Base-by-base conservation (phyloP, 2,797 vertebrate genomes). In the Liparis tanakae region DNA sequence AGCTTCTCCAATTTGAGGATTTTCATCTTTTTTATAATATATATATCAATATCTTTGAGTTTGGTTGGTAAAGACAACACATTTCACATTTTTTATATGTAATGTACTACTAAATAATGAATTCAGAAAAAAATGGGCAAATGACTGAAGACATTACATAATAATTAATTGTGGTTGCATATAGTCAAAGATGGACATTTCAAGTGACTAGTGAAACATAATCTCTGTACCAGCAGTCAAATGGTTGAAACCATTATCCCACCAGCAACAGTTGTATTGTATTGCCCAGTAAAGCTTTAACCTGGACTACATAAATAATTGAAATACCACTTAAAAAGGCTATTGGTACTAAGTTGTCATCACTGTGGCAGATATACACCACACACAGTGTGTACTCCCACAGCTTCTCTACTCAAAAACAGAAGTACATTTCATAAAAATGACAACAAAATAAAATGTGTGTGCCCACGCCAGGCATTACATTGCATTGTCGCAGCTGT, bases 241-340 rank as follows among this genome's bases (percentile, higher is more conserved):
- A 14, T 7, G 46, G 3, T 22, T 34, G 20, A 20, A 64, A 64
- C 3, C n/a, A 48, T 73, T 18, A 25, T 36, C 2, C 39, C n/a
- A 58, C n/a, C 39, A 72, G 3, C 56, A 20, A 56, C 66, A 20
- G 20, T 34, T 70, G 46, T 46, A 66, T 69, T 2, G 43, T n/a
- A n/a, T 25, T 63, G 9, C 50, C 46, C 14, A 20, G 37, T 34
- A 20, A 43, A 67, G 63, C 46, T 60, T 70, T 30, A 13, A 56
- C 5, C 7, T 14, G 14, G 25, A 30, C 25, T 30, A 1, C 65
- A 51, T 61, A 67, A 59, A 65, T 68, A 0, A 41, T 67, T 63
- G 7, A 10, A 70, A 60, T 37, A 55, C 51, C 54, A 46, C 25
- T 53, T 74, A 5, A 22, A 43, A 8, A 60, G 44, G 30, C 50